Percentiles rank a stretch among this genome's conserved stretches.
phyloP scores from a whole-genome alignment of 2,113 vertebrate species.

The Silurus meridionalis region DNA sequence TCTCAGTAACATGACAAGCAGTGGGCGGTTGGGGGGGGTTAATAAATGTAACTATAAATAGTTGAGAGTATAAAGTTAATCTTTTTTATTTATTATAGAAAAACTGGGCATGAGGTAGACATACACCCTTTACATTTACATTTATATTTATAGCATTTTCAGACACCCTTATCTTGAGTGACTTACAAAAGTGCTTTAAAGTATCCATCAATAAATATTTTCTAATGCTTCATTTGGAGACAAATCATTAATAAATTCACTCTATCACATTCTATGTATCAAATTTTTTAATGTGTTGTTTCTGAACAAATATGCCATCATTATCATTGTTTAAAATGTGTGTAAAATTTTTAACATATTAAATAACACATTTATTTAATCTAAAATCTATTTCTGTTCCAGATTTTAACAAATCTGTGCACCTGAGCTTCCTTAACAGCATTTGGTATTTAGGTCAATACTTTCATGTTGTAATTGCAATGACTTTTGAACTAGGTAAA shows the following conservation, averaged over 20 bases:
- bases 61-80: too few species aligned
- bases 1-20: not conserved
- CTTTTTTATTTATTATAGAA: not conserved
- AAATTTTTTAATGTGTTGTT: not conserved
- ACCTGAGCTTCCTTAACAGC: not conserved
- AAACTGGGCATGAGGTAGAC: not conserved
- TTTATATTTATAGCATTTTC: too few species aligned
- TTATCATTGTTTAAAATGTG: not conserved
- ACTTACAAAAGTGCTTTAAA: too few species aligned
- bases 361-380: not conserved
- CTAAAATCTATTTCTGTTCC: not conserved
- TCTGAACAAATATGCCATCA: not conserved
- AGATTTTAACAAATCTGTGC: not conserved
- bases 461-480: slow-evolving; percentile 7
- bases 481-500: slow-evolving; percentile 40
- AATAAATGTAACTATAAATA: not conserved
- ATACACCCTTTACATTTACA: not conserved
- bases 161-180: too few species aligned
- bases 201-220: too few species aligned
- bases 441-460: slow-evolving; percentile 15
- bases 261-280: too few species aligned
- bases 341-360: not conserved
- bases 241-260: too few species aligned
- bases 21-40: too few species aligned
- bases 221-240: too few species aligned